Evolutionary conservation across 2,888 invertebrate species (phyloP), one percentile per base, ranked within the genome.

Genomic region (Schrankia costaestrigalis): DNA sequence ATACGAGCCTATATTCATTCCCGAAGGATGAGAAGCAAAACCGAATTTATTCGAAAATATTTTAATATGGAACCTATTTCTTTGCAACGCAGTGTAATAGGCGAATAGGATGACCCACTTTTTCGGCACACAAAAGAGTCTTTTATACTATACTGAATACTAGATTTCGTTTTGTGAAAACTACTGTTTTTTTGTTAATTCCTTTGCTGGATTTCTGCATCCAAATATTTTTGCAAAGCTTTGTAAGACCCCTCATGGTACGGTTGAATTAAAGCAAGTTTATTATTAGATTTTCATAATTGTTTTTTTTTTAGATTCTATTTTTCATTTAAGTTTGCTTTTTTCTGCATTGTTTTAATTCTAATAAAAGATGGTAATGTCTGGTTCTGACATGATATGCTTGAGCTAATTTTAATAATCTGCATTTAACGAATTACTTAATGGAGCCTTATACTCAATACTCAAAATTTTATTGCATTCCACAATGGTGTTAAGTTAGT

Each of bases 71-170:
- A 37, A 31, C 30, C 38, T 28, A 39, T 57, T 63, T 60, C 54
- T 41, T 46, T 62, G 64, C 57, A 46, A 51, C 42, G 31, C 40
- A 53, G 60, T 79, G 70, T 62, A 71, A 45, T 45, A 54, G 51
- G 43, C 43, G 42, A 63, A 57, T 58, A 62, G 67, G 55, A 66
- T 78, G 82, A 78, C 82, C 82, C 59, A 80, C 54, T 75, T 82
- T 78, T 76, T 67, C 47, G 56, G 53, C 60, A 57, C 60, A 74
- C 76, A 78, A 80, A 65, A 78, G 73, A 65, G 52, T 70, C 70
- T 76, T 70, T 78, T 73, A 69, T 68, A 71, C 51, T 52, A 61
- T 60, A 58, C 68, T 70, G 73, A 74, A 78, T 78, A 72, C 71
- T 65, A 70, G 72, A 79, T 79, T 33, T 76, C 61, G 43, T 57